A percentile compares a stretch with the other conserved stretches of the same genome.
phyloP scores from a whole-genome alignment of 1,140 invertebrate species.

The Caenorhabditis latens region DNA sequence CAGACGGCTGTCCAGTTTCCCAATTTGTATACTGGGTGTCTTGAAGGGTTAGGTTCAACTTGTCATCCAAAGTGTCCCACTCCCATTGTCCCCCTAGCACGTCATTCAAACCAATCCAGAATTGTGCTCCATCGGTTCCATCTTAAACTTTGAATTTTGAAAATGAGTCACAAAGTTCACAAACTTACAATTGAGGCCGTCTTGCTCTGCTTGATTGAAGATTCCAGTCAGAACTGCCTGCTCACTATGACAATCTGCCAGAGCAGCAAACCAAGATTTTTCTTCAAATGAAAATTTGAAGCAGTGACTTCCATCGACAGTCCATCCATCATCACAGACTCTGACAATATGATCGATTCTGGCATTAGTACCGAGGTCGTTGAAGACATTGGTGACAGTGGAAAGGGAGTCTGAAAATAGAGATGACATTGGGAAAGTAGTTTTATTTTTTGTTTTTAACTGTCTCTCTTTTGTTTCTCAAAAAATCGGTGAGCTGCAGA shows the following conservation, averaged over 20 bases:
- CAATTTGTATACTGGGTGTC: conserved; percentile 62
- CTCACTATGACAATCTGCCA: conserved; percentile 32
- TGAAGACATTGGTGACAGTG: conserved; percentile 53
- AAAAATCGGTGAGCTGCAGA: too few relatives aligned
- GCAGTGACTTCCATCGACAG: conserved; percentile 54
- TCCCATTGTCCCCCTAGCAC: conserved; percentile 52
- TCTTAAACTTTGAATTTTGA: background rate
- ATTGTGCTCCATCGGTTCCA: background rate
- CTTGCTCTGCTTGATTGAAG: conserved; percentile 54
- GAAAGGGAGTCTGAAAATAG: conserved; percentile 11
- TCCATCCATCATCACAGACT: conserved; percentile 63
- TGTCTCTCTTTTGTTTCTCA: too few relatives aligned
- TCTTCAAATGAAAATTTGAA: conserved; percentile 32
- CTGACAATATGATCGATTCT: conserved; percentile 60
- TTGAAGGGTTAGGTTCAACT: conserved; percentile 37
- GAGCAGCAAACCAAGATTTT: conserved; percentile 53
- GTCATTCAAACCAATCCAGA: conserved; percentile 64
- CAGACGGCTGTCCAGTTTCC: conserved; percentile 27
- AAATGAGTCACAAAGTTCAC: background rate
- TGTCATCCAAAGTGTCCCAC: conserved; percentile 44
- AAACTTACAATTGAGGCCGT: conserved; percentile 41
- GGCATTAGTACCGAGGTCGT: conserved; percentile 57
- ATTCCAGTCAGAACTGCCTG: conserved; percentile 50
- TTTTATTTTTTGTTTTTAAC: too few relatives aligned
- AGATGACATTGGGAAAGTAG: too few relatives aligned